These are phyloP conservation scores for Panonychus citri DNA, from an alignment of 1,140 invertebrate genomes.

Conservation along the genomic window DNA sequence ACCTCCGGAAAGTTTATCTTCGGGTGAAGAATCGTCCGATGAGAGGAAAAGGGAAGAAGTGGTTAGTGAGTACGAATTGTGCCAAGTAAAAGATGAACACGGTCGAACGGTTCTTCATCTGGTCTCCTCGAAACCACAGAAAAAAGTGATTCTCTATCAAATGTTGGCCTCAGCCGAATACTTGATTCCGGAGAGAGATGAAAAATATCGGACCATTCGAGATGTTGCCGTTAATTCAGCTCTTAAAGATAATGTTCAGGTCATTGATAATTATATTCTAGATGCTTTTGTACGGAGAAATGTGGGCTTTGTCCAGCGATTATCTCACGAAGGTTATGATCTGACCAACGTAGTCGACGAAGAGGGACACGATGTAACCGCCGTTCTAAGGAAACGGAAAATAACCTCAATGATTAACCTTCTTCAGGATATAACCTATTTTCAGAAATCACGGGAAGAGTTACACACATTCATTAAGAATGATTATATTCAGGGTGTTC, in stretches of 20 bases:
- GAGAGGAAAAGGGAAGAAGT: background rate
- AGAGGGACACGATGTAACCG: slow-evolving; percentile 36
- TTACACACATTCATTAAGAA: slow-evolving; percentile 46
- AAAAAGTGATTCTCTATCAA: background rate
- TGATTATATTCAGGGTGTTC: slow-evolving; percentile 34
- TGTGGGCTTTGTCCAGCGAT: slow-evolving; percentile 26
- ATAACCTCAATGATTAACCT: slow-evolving; percentile 28
- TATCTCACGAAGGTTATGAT: slow-evolving; percentile 60
- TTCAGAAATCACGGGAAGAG: slow-evolving; percentile 48
- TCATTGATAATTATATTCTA: slow-evolving; percentile 35
- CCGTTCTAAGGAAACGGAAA: slow-evolving; percentile 29
- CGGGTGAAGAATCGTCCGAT: background rate
- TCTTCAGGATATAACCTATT: slow-evolving; percentile 39
- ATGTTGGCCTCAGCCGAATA: background rate
- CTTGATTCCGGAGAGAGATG: slow-evolving; percentile 38
- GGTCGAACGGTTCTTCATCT: slow-evolving; percentile 72
- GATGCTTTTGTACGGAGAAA: slow-evolving; percentile 9
- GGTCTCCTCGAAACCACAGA: slow-evolving; percentile 29
- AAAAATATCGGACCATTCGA: slow-evolving; percentile 53
- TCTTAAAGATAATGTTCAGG: slow-evolving; percentile 47
- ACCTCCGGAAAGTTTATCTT: background rate
- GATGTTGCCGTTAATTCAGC: slow-evolving; percentile 56
- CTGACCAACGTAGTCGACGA: slow-evolving; percentile 50
- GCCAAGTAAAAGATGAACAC: slow-evolving; percentile 42
- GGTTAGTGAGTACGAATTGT: slow-evolving; percentile 6